Evolutionary conservation across 1,140 invertebrate species (phyloP), one percentile per base, ranked within the genome.

Genomic region (Elymnias hypermnestra): DNA sequence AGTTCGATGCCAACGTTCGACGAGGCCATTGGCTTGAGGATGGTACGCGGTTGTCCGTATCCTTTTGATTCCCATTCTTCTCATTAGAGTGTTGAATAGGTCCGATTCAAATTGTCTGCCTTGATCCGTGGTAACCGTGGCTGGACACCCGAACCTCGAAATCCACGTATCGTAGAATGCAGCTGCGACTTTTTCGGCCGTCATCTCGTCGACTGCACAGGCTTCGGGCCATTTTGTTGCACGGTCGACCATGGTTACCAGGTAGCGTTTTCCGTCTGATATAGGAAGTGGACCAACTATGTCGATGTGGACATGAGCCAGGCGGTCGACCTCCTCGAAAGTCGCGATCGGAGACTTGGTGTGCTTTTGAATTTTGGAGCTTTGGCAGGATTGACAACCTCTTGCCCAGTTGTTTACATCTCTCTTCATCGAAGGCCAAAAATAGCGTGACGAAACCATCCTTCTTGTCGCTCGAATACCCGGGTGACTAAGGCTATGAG

Each of bases 121-220:
- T 47, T 72, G 70, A 43, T 89, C 85, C 0, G 72, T 83, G 0
- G 74, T 86, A 4, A 88, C 68, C 5, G 9, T 38, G 0, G 28
- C 5, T 4, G 79, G 77, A 3, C 53, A 33, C 2, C 85, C 82
- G 54, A 73, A 88, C 12, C 74, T 48, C 4, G 52, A 19, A 13
- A 87, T 67, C 74, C 73, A 86, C 75, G 50, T 3, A 0, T 9
- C 18, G 10, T 45, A 48, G 4, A 54, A 13, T 6, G 25, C 23
- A 5, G 41, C 9, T 7, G 43, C 42, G n/a, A 53, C 21, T 1
- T 29, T 40, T 10, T 42, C 23, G n/a, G 51, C 38, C 0, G 44
- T 23, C 13, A 53, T 53, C 13, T 53, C 38, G 9, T 46, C 35
- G 10, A 53, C 9, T 9, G 36, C 26, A 19, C 10, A 19, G 3